These are phyloP conservation scores for Ariopsis seemanni DNA, from an alignment of 2,113 vertebrate genomes.

Conservation along the genomic window DNA sequence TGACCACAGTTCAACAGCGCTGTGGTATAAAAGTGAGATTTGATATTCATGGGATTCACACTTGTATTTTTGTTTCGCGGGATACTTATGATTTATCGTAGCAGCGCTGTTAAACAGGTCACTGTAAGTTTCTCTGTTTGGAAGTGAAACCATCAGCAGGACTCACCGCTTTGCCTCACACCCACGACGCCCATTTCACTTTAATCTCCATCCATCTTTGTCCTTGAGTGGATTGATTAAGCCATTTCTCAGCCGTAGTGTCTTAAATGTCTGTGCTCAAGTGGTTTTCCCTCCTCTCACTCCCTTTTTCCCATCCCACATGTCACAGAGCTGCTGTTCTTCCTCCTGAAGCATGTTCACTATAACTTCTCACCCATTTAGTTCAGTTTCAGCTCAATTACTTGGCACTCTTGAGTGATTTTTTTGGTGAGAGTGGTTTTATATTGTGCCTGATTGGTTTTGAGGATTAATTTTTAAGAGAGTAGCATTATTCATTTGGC, in stretches of 20 bases:
- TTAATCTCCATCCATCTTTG: conserved; percentile 45
- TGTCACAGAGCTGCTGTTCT: neutral
- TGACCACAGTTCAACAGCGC: neutral
- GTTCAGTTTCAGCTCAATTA: neutral
- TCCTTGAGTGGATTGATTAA: conserved; percentile 47
- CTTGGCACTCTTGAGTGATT: neutral
- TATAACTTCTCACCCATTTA: neutral
- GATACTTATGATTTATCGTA: conserved; percentile 45
- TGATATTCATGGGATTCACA: conserved; percentile 63
- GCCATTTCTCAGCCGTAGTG: conserved; percentile 29
- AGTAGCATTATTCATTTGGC: neutral
- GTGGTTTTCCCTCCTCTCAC: conserved; percentile 3
- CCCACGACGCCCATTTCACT: conserved; percentile 43
- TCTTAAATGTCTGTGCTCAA: conserved; percentile 6
- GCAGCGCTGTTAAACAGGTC: conserved; percentile 60
- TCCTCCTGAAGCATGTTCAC: neutral
- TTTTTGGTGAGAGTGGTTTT: neutral
- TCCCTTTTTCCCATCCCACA: neutral
- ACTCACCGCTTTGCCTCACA: conserved; percentile 37
- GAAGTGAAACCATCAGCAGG: conserved; percentile 60
- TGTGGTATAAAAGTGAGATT: conserved; percentile 57
- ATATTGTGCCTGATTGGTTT: neutral
- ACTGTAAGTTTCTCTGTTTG: conserved; percentile 61
- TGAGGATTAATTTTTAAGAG: conserved; percentile 16
- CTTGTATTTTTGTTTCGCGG: conserved; percentile 51